phyloP scores from a whole-genome alignment of 2,113 vertebrate genomes.

The Nycticryphes semicollaris region DNA sequence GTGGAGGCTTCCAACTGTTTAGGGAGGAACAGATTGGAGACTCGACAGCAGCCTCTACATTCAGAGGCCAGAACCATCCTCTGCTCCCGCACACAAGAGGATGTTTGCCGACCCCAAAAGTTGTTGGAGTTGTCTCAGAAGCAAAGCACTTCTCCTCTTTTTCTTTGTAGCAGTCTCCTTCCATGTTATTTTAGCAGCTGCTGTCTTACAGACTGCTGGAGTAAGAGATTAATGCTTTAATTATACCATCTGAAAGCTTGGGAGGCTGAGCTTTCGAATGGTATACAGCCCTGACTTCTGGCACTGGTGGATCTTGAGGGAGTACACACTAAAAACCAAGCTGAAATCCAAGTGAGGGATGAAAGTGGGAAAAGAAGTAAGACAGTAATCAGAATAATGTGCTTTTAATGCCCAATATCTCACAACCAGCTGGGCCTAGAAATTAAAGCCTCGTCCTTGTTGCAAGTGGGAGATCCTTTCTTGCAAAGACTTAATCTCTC shows the following conservation, averaged over 20 bases:
- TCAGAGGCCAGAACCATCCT: constrained; percentile 13
- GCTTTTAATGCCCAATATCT: constrained; percentile 66
- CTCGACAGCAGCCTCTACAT: constrained; percentile 45
- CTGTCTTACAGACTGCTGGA: constrained; percentile 51
- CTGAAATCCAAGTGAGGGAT: constrained; percentile 56
- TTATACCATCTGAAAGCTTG: constrained; percentile 55
- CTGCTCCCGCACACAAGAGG: neutral
- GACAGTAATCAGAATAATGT: constrained; percentile 60
- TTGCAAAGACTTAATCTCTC: neutral
- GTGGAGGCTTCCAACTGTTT: rapidly evolving
- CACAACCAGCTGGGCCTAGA: constrained; percentile 56
- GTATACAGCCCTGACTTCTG: constrained; percentile 48
- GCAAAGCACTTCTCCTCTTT: neutral
- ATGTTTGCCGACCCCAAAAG: neutral
- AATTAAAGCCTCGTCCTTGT: constrained; percentile 19
- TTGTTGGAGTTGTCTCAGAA: neutral
- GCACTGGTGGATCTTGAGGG: constrained; percentile 60
- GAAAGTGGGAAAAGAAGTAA: constrained; percentile 40
- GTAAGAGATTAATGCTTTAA: constrained; percentile 74
- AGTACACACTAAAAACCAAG: constrained; percentile 40
- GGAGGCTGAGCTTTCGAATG: constrained; percentile 36
- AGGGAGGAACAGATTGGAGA: neutral
- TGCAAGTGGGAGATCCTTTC: neutral
- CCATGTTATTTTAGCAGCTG: constrained; percentile 49
- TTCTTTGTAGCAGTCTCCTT: neutral